Evolutionary conservation across 92 coral and sea anemone species (phyloP), one percentile per base, ranked within the genome.

Genomic region (Palythoa grandiflora): DNA sequence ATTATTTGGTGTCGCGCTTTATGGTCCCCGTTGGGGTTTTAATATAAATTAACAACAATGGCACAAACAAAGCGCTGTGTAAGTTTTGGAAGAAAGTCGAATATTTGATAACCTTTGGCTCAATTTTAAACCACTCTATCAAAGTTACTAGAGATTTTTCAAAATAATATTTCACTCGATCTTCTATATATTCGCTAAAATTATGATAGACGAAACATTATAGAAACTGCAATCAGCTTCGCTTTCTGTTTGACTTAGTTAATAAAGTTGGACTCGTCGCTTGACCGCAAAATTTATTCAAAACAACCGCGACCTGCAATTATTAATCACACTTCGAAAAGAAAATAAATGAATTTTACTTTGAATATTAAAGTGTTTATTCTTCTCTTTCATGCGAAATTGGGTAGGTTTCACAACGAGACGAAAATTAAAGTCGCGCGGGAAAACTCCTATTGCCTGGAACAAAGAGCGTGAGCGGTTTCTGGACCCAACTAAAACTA

Each of bases 251-350:
- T 81, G 52, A 17, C 5, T 51, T 66, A 10, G 86, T 81, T 68
- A 71, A 81, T 81, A 68, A 20, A 10, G 39, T 19, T 28, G 53
- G 74, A 37, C 21, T 74, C 66, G 47, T 44, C 76, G 51, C 50
- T 21, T 20, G 20, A 53, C 73, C 75, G 15, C 86, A 52, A 81
- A 81, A 81, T 81, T 40, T 81, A 81, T 81, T 81, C 86, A 81
- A 81, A 66, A 81, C 75, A 81, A 66, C 38, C 11, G 6, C 50
- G 40, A 68, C 19, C 38, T 14, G 66, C 75, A 66, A 40, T 66
- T 48, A 81, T 81, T 66, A 81, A 81, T 39, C 86, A 63, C 86
- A 51, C 10, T 51, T 81, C 48, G 47, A 81, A 65, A 47, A 39
- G 63, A 28, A 81, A 66, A 35, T 51, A 36, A 44, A 35, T 47